A percentile compares a stretch with the other conserved stretches of the same genome.
Evolutionary conservation across 1,140 invertebrate genomes (phyloP).

Genomic region (Melitaea cinxia): DNA sequence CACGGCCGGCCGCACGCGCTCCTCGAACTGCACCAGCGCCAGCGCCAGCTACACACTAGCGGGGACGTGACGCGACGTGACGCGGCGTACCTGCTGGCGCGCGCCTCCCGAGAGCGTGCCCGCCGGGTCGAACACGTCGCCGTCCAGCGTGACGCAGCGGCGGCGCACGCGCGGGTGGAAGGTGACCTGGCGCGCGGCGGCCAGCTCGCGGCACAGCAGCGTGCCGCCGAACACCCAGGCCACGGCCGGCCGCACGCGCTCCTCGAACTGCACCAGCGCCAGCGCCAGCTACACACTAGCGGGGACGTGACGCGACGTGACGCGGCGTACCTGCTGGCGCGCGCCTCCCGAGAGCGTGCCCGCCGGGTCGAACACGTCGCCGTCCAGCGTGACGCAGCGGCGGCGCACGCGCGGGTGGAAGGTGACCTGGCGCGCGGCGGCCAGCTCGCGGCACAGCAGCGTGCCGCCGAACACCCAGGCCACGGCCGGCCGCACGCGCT

Average conservation of each 20-base stretch:
- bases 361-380: no score
- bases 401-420: no score
- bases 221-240: conserved; percentile 93
- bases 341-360: no score
- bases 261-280: conserved; percentile 90
- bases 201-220: conserved; percentile 92
- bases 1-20: conserved; percentile 89
- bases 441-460: no score
- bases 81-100: conserved; percentile 67
- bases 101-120: conserved; percentile 95
- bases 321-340: no score
- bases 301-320: no score
- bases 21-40: conserved; percentile 90
- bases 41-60: conserved; percentile 88
- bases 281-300: conserved; percentile 92
- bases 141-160: conserved; percentile 94
- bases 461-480: no score
- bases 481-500: no score
- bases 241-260: conserved; percentile 89
- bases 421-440: no score
- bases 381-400: no score
- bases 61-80: no score
- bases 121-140: conserved; percentile 94
- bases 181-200: conserved; percentile 88
- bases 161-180: conserved; percentile 89